Evolutionary conservation across 2,113 vertebrate genomes (phyloP), one percentile per base, ranked within the genome.

Genomic region (Addax nasomaculatus): DNA sequence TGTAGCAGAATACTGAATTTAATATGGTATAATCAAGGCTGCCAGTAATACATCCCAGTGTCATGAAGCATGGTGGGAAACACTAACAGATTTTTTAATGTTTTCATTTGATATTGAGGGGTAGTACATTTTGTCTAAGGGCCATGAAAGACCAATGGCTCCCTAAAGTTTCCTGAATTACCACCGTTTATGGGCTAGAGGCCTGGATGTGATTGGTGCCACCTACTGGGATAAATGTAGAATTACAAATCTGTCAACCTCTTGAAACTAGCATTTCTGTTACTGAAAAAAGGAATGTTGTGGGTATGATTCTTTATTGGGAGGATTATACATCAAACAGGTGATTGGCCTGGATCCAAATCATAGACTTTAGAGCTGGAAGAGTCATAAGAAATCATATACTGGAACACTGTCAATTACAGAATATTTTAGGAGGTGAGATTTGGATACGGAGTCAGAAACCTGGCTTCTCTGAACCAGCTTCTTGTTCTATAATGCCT

Each of bases 201-300:
- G 81, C 94, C 81, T 95, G 51, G 97, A 92, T 97, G 97, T 92
- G 97, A 70, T 89, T 97, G 96, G 96, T 94, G 97, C 97, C 98
- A 98, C 96, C 97, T 98, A 95, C 92, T 92, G 98, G 96, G 39
- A 0, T 25, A 96, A 89, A 58, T 93, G 33, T 6, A 79, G 89
- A 97, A 96, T 93, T 96, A 96, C 96, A 94, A 79, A 67, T 81
- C 78, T 90, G 79, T 93, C 45, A 85, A 88, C 13, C 29, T 11
- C 2, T 87, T 85, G 53, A 51, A 94, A 90, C 30, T 27, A n/a
- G 51, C 8, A 10, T 55, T 55, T 84, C 80, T 81, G 92, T 36
- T 78, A 39, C 49, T 64, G 51, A 97, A 84, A 45, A 93, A 95
- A 86, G 91, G 60, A 93, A 86, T 14, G 6, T 76, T 92, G 29